phyloP scores from a whole-genome alignment of 2,888 invertebrate species.

The Metellina segmentata region DNA sequence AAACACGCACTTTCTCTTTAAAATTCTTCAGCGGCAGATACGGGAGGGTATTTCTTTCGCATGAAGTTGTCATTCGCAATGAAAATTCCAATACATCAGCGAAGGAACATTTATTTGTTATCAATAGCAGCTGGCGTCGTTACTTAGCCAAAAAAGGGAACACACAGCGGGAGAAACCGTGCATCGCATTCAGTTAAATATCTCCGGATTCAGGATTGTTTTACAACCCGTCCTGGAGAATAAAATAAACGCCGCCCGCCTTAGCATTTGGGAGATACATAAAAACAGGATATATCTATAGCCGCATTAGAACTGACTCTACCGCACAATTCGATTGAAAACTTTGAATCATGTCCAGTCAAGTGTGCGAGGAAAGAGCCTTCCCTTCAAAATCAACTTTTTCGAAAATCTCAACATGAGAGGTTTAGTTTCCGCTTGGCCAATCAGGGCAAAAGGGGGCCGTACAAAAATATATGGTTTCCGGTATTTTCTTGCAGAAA shows the following conservation, averaged over 20 bases:
- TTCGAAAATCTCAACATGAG: slow-evolving; percentile 69
- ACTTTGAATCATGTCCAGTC: slow-evolving; percentile 66
- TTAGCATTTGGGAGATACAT: neutral
- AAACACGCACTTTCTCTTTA: neutral
- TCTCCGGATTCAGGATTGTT: slow-evolving; percentile 30
- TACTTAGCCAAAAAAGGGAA: neutral
- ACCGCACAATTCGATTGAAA: slow-evolving; percentile 69
- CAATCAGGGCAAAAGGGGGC: slow-evolving; percentile 54
- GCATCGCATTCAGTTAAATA: slow-evolving; percentile 31
- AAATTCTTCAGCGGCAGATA: slow-evolving; percentile 1
- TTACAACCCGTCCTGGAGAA: slow-evolving; percentile 21
- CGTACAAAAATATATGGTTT: slow-evolving; percentile 57
- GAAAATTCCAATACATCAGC: slow-evolving; percentile 30
- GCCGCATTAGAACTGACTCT: slow-evolving; percentile 19
- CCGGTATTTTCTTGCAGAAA: slow-evolving; percentile 26
- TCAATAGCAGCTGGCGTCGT: slow-evolving; percentile 48
- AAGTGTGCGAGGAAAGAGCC: slow-evolving; percentile 56
- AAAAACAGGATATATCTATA: slow-evolving; percentile 12
- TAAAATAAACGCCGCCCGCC: slow-evolving; percentile 28
- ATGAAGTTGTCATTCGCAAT: slow-evolving; percentile 31
- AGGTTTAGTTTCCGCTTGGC: slow-evolving; percentile 69
- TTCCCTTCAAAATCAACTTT: slow-evolving; percentile 61
- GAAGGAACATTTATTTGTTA: slow-evolving; percentile 48
- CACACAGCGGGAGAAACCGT: neutral
- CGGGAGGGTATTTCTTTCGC: slow-evolving; percentile 14